Conservation (phyloP, 2,113 vertebrate species). For the Lagopus muta region DNA sequence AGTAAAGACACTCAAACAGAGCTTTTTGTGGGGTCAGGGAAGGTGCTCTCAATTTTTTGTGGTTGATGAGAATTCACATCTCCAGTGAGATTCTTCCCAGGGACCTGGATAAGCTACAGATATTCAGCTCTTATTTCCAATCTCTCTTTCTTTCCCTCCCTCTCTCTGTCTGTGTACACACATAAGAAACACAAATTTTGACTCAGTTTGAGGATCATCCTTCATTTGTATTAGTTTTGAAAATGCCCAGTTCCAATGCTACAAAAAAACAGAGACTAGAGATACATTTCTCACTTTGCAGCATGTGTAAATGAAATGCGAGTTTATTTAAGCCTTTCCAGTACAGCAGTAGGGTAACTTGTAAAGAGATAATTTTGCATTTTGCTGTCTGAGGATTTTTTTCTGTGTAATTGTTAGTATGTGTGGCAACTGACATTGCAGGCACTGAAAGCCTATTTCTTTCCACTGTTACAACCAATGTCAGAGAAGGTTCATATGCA, state of each 20-base stretch:
- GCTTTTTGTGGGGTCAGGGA: neutral
- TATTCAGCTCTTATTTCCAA: neutral
- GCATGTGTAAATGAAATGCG: conserved; percentile 43
- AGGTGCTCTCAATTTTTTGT: neutral
- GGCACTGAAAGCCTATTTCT: neutral
- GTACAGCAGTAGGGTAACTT: conserved; percentile 11
- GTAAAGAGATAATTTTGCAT: conserved; percentile 47
- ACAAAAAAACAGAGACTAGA: conserved; percentile 7
- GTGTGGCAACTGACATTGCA: conserved; percentile 50
- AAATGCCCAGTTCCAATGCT: neutral
- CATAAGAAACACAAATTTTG: neutral
- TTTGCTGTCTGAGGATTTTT: conserved; percentile 42
- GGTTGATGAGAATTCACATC: neutral
- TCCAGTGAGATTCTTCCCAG: neutral
- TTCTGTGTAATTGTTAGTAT: conserved; percentile 50
- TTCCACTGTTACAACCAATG: conserved; percentile 53
- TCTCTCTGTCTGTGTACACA: neutral
- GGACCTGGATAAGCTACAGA: neutral
- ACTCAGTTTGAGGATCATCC: neutral
- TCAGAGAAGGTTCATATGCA: conserved; percentile 40
- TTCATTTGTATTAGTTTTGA: neutral
- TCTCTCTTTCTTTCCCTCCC: neutral
- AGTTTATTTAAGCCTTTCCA: conserved; percentile 37
- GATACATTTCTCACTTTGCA: conserved; percentile 6
- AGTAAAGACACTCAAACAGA: neutral